Conservation (phyloP, 2,888 invertebrate genomes). For the Epirrhoe tristata region DNA sequence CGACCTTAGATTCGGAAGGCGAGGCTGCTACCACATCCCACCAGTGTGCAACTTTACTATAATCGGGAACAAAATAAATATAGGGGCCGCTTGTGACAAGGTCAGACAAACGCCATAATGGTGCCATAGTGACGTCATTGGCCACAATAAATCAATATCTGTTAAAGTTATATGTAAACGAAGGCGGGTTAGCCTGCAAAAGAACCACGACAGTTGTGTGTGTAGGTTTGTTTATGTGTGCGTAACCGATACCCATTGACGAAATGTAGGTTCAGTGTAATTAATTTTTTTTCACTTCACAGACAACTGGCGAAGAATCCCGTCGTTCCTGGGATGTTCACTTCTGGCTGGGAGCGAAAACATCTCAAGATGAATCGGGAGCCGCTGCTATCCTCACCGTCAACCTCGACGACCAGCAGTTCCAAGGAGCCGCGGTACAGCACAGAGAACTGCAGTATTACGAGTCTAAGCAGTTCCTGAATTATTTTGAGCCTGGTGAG, state of each 20-base stretch:
- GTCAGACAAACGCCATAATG: constrained; percentile 7
- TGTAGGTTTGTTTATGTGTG: too few species aligned
- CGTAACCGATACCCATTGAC: too few species aligned
- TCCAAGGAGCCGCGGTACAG: constrained; percentile 93
- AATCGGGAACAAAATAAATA: too few species aligned
- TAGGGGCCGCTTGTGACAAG: neutral
- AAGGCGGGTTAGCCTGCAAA: too few species aligned
- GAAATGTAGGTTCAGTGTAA: neutral
- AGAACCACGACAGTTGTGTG: too few species aligned
- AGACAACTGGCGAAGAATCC: constrained; percentile 50
- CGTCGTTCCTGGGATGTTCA: constrained; percentile 91
- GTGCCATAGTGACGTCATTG: neutral
- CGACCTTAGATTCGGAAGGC: too few species aligned
- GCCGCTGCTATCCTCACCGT: constrained; percentile 91
- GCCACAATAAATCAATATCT: neutral
- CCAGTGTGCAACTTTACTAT: too few species aligned
- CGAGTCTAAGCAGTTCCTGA: constrained; percentile 92
- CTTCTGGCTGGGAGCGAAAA: constrained; percentile 94
- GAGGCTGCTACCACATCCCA: too few species aligned
- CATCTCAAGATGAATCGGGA: constrained; percentile 91
- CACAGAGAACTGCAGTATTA: constrained; percentile 94
- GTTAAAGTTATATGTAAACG: too few species aligned
- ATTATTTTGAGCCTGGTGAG: constrained; percentile 89
- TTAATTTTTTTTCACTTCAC: neutral
- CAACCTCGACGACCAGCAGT: constrained; percentile 91